These are phyloP conservation scores for Aldabrachelys gigantea DNA, from an alignment of 2,113 vertebrate genomes.

Conservation along the genomic window DNA sequence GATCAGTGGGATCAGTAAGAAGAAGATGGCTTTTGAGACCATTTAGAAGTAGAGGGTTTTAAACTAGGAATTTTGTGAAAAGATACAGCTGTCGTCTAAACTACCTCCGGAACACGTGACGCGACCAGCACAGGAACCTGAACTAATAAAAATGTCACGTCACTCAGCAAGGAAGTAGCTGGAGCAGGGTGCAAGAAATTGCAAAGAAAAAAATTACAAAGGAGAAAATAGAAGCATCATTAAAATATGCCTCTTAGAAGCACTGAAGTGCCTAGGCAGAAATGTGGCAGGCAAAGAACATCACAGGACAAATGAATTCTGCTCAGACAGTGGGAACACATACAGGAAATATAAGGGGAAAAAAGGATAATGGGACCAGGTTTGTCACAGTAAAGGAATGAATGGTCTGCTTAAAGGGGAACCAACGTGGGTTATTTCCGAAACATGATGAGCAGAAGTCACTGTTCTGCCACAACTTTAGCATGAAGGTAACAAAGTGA, in stretches of 20 bases:
- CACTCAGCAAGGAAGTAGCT: not conserved
- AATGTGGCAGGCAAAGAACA: not conserved
- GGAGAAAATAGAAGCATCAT: not conserved
- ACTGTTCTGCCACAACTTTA: not conserved
- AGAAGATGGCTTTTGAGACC: not conserved
- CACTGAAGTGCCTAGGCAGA: not conserved
- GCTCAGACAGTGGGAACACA: not conserved
- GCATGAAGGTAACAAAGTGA: rapidly evolving
- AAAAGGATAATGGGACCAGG: not conserved
- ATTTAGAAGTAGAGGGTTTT: not conserved
- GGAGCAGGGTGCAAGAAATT: not conserved
- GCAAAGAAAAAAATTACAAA: not conserved
- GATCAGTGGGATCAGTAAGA: not conserved
- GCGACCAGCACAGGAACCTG: not conserved
- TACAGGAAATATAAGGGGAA: not conserved
- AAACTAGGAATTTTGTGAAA: not conserved
- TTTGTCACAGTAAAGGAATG: not conserved
- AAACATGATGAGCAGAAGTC: not conserved
- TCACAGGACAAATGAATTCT: not conserved
- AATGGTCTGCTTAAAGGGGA: not conserved
- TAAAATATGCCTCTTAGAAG: not conserved
- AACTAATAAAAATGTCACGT: not conserved
- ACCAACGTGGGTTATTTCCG: not conserved
- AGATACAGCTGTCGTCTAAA: not conserved
- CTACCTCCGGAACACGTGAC: not conserved